Base-by-base conservation (phyloP, 2,113 vertebrate species). In the Eolophus roseicapilla region DNA sequence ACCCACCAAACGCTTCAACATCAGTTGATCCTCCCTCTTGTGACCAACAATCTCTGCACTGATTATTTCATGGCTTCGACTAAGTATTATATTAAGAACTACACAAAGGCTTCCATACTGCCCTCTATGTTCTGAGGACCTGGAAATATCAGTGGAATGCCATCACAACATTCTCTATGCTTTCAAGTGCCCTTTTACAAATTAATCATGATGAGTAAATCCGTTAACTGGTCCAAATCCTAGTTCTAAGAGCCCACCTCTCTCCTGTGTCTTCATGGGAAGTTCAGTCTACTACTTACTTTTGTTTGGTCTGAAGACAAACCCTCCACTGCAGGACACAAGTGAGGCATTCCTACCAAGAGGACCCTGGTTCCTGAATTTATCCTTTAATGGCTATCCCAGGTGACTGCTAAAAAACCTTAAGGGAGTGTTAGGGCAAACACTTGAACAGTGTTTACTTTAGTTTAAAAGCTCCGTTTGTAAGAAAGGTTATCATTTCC, bases 91-190 rank as follows among this genome's bases (percentile, higher is more conserved):
- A 57, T 15, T 37, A 80, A 37, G 11, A 47, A 77, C 13, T 19
- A 70, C 8, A 9, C 49, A 59, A 81, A 77, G 21, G 28, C 9
- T 65, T 88, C n/a, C 24, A 21, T 9, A 65, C 8, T 3, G 2
- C 33, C 41, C 35, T 63, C 37, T 49, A 4, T 0, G 0, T n/a
- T 44, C 20, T 67, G 43, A 68, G 28, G 23, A 88, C 25, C 13
- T 46, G 23, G 28, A 82, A 44, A 8, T 15, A 76, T 24, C 31
- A 52, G 18, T 5, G 29, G 37, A 91, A 87, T 1, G 4, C 6
- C 47, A 37, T 9, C 1, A 1, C 33, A 50, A 33, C 0, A 0
- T 43, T 50, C 57, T 71, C 37, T 31, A 28, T 37, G 70, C 7
- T 75, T 55, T 60, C 63, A 90, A 76, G 25, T 71, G 47, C 13